Percentiles rank a stretch among this genome's conserved stretches.
Conservation (phyloP, 2,797 vertebrate species). For the Anomalospiza imberbis region DNA sequence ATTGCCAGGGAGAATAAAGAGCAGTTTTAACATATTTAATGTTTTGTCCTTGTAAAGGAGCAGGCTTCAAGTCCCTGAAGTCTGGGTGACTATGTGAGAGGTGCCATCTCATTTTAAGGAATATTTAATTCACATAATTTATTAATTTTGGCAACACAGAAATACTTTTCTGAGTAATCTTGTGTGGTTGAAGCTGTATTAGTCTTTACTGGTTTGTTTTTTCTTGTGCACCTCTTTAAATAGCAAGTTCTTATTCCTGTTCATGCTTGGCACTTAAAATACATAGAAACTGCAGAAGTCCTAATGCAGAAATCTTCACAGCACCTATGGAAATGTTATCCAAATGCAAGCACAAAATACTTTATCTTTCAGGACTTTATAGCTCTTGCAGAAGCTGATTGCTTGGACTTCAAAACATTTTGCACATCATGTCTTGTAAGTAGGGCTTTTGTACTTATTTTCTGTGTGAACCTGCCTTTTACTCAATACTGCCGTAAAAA, state of each 20-base stretch:
- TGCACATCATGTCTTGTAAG: constrained; percentile 94
- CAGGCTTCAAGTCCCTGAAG: neutral
- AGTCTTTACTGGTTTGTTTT: neutral
- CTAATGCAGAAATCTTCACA: neutral
- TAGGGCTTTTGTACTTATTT: neutral
- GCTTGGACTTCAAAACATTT: constrained; percentile 89
- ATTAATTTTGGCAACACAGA: neutral
- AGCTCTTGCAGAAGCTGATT: constrained; percentile 89
- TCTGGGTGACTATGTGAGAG: neutral
- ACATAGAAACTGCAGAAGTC: neutral
- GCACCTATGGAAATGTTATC: neutral
- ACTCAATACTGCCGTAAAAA: neutral
- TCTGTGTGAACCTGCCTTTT: neutral
- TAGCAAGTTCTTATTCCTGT: neutral
- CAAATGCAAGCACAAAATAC: neutral
- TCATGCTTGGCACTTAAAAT: neutral
- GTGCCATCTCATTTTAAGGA: neutral
- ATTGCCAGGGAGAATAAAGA: neutral
- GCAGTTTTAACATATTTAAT: neutral
- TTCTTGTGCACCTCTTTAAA: neutral
- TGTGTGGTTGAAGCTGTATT: neutral
- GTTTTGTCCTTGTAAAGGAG: neutral
- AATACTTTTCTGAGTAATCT: neutral
- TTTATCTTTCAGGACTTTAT: constrained; percentile 84
- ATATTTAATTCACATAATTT: neutral